Evolutionary conservation across 2,797 vertebrate genomes (phyloP), one percentile per base, ranked within the genome.

Genomic region (Tauraco hartlaubi): DNA sequence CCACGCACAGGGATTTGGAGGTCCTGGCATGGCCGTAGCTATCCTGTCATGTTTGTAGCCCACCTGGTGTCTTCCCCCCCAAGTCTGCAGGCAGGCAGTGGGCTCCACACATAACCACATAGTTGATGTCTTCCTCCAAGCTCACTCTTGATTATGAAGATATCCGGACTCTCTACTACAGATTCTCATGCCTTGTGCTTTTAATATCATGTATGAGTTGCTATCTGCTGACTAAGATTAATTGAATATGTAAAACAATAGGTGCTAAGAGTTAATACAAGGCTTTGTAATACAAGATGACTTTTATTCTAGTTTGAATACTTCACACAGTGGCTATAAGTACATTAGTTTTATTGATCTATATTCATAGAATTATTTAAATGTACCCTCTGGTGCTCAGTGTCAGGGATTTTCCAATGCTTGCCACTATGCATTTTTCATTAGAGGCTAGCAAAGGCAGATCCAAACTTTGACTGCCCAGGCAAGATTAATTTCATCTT

Each of bases 321-420:
- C 96, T 94, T 94, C 96, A 92, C 93, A 96, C 94, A 97, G 96
- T 43, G 25, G 94, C 97, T 97, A 71, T 97, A 97, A 98, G 97
- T 97, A 97, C 97, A 97, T 98, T 98, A 98, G 97, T 97, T 98
- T 97, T 98, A 98, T 98, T 98, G 98, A 98, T 98, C 98, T 98
- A 96, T 98, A 98, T 97, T 98, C 97, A 97, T 81, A 93, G 97
- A 97, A 98, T 98, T 98, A 98, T 98, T 98, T 98, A 98, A 98
- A 98, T 98, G 96, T 88, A 97, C 97, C 97, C 97, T 98, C 96
- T 97, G 96, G 97, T 97, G 95, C 96, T 95, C 96, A 94, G 97
- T 97, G 97, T 97, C 97, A 96, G 95, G 96, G 97, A 91, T 97
- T 98, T 97, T 97, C 97, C 96, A 94, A 19, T 92, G 96, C 97